phyloP scores from a whole-genome alignment of 1,140 invertebrate species.

The Dolichoris vasculosae region DNA sequence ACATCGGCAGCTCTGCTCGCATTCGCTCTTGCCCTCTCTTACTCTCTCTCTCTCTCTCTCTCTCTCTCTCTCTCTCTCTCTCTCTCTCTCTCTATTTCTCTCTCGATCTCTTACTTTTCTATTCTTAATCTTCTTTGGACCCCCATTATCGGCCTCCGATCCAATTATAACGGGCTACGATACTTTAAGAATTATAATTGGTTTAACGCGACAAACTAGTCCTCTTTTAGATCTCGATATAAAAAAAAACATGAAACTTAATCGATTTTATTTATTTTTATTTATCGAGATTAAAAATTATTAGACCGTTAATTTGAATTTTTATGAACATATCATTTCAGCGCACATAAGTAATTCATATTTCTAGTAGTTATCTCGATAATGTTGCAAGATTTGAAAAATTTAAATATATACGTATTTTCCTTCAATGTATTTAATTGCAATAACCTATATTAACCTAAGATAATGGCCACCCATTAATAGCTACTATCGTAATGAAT shows the following conservation, averaged over 20 bases:
- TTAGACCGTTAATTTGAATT: not conserved
- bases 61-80: slow-evolving; percentile 49
- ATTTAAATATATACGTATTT: not conserved
- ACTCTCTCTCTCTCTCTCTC: slow-evolving; percentile 45
- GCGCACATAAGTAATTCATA: not conserved
- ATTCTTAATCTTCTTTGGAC: slow-evolving; percentile 74
- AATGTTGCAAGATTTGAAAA: not conserved
- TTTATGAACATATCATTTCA: not conserved
- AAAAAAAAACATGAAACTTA: not conserved
- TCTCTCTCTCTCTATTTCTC: not conserved
- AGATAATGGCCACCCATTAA: too few relatives aligned
- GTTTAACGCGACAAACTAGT: slow-evolving; percentile 47
- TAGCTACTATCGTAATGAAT: too few relatives aligned
- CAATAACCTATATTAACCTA: too few relatives aligned
- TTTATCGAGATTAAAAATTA: not conserved
- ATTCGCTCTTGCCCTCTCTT: slow-evolving; percentile 52
- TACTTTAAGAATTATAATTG: slow-evolving; percentile 71
- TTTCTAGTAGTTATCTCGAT: not conserved
- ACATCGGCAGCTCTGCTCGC: slow-evolving; percentile 49
- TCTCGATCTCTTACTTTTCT: slow-evolving; percentile 55
- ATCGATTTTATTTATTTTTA: not conserved
- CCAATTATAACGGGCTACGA: slow-evolving; percentile 70
- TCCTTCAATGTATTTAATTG: not conserved
- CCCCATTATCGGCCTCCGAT: slow-evolving; percentile 69
- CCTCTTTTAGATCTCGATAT: not conserved